A percentile compares a stretch with the other conserved stretches of the same genome.
These are phyloP conservation scores for Lapara coniferarum DNA, from an alignment of 2,888 invertebrate species.

Conservation along the genomic window DNA sequence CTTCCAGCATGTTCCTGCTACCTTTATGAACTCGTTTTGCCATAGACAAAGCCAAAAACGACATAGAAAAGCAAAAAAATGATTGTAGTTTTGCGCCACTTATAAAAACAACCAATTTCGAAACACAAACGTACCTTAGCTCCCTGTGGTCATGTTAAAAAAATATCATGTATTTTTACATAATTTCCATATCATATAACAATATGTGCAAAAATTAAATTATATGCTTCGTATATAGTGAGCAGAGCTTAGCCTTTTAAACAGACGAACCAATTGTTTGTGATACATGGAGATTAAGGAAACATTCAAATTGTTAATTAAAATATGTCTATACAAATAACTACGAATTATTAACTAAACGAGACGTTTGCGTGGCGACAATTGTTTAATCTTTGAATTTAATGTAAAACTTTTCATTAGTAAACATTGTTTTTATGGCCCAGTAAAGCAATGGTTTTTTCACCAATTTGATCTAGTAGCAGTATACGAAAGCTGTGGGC, in stretches of 20 bases:
- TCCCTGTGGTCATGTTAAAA: conserved; percentile 69
- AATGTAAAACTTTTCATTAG: no score
- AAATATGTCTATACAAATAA: neutral
- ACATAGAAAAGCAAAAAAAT: neutral
- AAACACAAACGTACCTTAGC: conserved; percentile 63
- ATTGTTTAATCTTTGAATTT: no score
- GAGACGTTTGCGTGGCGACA: no score
- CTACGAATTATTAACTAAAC: no score
- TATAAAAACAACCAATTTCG: neutral
- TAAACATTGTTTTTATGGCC: no score
- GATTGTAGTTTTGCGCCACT: neutral
- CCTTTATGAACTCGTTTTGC: neutral
- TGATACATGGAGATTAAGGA: neutral
- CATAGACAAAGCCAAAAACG: conserved; percentile 3
- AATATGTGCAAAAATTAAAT: conserved; percentile 7
- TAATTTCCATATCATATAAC: neutral
- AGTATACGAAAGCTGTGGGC: no score
- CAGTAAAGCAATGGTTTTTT: no score
- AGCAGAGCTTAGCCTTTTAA: neutral
- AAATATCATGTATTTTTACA: conserved; percentile 37
- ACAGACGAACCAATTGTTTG: neutral
- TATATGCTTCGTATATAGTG: conserved; percentile 3
- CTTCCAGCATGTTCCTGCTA: no score
- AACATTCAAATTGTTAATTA: neutral
- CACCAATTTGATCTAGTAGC: no score